phyloP scores from a whole-genome alignment of 2,113 vertebrate genomes.

The Tachuris rubrigastra region DNA sequence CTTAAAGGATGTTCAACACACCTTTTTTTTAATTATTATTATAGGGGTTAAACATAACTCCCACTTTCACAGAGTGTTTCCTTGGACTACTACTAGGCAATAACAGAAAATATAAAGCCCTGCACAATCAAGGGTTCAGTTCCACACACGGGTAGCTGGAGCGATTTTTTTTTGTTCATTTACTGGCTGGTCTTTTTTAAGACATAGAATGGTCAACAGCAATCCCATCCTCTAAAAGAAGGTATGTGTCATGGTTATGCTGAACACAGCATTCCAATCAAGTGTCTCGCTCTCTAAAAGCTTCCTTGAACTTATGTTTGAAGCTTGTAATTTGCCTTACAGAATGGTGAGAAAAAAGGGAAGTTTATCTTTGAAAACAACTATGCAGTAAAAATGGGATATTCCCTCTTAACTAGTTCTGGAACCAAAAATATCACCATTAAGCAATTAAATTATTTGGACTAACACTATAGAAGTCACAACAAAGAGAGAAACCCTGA shows the following conservation, averaged over 20 bases:
- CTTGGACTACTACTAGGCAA: neutral
- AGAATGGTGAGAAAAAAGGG: neutral
- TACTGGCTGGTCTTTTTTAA: neutral
- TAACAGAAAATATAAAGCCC: neutral
- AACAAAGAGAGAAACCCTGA: neutral
- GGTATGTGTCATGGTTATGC: fast-evolving
- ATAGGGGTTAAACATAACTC: fast-evolving
- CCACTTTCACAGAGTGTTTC: neutral
- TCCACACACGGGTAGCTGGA: neutral
- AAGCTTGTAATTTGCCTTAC: neutral
- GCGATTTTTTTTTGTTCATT: neutral
- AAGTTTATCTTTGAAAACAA: neutral
- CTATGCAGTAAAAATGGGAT: neutral
- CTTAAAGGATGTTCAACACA: neutral
- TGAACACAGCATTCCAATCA: neutral
- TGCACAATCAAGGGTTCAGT: neutral
- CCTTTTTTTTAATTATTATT: neutral
- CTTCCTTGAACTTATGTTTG: neutral
- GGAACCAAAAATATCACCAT: neutral
- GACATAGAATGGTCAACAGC: neutral
- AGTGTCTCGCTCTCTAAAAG: neutral
- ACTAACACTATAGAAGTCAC: neutral
- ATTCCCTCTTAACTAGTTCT: neutral
- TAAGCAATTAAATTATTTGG: neutral
- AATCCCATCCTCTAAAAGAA: neutral